Percentiles rank a stretch among this genome's conserved stretches.
Conservation (phyloP, 2,888 invertebrate species). For the Protophormia terraenovae region DNA sequence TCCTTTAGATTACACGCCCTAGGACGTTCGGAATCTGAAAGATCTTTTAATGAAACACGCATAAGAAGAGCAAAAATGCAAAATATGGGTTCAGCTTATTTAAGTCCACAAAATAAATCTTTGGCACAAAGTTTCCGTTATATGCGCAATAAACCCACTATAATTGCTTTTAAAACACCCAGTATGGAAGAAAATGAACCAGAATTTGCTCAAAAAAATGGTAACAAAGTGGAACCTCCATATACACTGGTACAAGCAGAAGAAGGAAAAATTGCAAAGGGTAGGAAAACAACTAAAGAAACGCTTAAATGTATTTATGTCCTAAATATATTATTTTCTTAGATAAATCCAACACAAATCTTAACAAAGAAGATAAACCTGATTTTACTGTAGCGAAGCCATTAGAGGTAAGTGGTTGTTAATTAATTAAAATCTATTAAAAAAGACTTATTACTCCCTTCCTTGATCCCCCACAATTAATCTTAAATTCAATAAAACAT, state of each 20-base stretch:
- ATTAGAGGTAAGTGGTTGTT: conserved; percentile 58
- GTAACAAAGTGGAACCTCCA: not conserved
- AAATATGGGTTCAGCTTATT: conserved; percentile 86
- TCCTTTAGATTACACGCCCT: conserved; percentile 73
- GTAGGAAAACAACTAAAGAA: conserved; percentile 59
- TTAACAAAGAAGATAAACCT: conserved; percentile 10
- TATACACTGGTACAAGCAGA: conserved; percentile 83
- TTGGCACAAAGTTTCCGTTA: conserved; percentile 94
- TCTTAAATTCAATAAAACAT: not conserved
- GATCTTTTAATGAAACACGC: conserved; percentile 87
- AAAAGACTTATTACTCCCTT: not conserved
- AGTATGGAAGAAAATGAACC: conserved; percentile 87
- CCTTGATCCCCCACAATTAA: not conserved
- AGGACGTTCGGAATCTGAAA: conserved; percentile 89
- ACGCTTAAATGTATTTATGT: not conserved
- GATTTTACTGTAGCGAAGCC: conserved; percentile 56
- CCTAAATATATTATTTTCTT: too few species aligned
- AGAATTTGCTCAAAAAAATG: conserved; percentile 82
- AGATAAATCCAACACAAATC: conserved; percentile 36
- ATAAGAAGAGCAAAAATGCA: conserved; percentile 85
- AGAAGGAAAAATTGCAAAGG: conserved; percentile 83
- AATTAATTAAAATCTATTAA: not conserved
- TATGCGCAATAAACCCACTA: conserved; percentile 93
- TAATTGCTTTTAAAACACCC: conserved; percentile 93
- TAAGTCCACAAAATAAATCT: conserved; percentile 89